These are phyloP conservation scores for Drosophila obscura DNA, from an alignment of 1,140 invertebrate species.

Conservation along the genomic window DNA sequence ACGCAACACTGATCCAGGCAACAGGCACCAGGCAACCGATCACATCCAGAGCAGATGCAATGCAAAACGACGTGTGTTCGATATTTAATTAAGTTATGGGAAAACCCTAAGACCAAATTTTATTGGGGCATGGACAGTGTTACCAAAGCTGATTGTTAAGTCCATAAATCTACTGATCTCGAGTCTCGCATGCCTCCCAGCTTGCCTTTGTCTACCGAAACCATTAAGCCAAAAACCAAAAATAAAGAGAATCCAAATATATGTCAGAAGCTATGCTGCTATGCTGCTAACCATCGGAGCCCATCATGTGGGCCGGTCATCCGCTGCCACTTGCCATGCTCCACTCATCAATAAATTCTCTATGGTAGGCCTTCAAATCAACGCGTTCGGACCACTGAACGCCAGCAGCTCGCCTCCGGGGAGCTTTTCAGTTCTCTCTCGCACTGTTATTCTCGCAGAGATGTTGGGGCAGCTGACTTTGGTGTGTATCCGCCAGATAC, in stretches of 20 bases:
- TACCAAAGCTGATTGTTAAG: conserved; percentile 38
- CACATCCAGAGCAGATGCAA: too few species aligned
- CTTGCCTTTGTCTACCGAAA: conserved; percentile 16
- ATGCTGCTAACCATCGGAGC: conserved; percentile 59
- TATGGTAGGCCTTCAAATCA: conserved; percentile 60
- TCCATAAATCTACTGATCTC: conserved; percentile 39
- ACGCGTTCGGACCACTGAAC: conserved; percentile 49
- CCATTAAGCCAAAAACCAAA: conserved; percentile 1
- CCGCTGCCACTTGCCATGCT: conserved; percentile 13
- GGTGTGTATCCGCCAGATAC: conserved; percentile 66
- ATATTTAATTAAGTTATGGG: conserved; percentile 29
- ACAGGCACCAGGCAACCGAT: too few species aligned
- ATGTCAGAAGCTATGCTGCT: conserved; percentile 5
- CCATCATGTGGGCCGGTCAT: conserved; percentile 59
- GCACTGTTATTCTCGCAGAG: conserved; percentile 48
- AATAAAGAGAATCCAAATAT: background rate
- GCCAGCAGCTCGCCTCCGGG: conserved; percentile 1
- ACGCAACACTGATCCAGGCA: too few species aligned
- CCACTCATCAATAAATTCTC: conserved; percentile 64
- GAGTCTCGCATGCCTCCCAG: background rate
- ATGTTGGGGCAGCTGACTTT: conserved; percentile 33
- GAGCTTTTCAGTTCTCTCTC: conserved; percentile 20
- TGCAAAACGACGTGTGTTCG: too few species aligned
- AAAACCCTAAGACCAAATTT: conserved; percentile 11
- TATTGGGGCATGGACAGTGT: conserved; percentile 20